Evolutionary conservation across 1,140 invertebrate species (phyloP).

Genomic region (Drosophila subpulchrella): DNA sequence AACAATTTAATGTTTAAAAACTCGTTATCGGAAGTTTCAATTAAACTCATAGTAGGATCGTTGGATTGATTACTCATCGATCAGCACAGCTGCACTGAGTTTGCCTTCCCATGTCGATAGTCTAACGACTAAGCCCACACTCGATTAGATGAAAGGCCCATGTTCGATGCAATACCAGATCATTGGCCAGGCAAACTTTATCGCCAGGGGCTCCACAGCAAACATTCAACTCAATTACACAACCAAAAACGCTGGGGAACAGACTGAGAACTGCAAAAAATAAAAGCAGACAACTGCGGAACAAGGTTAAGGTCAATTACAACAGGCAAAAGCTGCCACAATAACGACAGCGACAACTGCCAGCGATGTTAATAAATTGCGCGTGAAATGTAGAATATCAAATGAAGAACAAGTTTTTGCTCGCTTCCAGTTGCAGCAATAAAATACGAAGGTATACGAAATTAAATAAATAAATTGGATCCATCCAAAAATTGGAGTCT

Average conservation of each 20-base stretch:
- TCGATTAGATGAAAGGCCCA: conserved; percentile 30
- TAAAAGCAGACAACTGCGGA: conserved; percentile 41
- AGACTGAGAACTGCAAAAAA: conserved; percentile 32
- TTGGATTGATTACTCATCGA: conserved; percentile 30
- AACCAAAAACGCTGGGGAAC: conserved; percentile 32
- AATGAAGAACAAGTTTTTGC: conserved; percentile 70
- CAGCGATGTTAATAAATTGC: conserved; percentile 63
- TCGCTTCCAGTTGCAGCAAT: conserved; percentile 26
- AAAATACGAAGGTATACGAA: conserved; percentile 17
- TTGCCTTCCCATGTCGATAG: conserved; percentile 33
- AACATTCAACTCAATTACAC: conserved; percentile 29
- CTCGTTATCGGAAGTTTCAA: conserved; percentile 18
- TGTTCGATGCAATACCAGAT: conserved; percentile 25
- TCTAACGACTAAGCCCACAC: conserved; percentile 27
- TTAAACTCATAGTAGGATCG: conserved; percentile 10
- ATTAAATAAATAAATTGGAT: conserved; percentile 19
- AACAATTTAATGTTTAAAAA: neutral
- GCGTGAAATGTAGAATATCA: conserved; percentile 66
- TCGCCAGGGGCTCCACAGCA: conserved; percentile 1
- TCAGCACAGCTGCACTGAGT: conserved; percentile 27
- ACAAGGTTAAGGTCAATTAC: conserved; percentile 81
- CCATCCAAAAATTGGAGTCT: neutral
- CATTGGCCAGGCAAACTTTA: conserved; percentile 24
- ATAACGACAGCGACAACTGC: conserved; percentile 45
- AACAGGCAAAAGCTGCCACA: conserved; percentile 34